These are phyloP conservation scores for Cloeon dipterum DNA, from an alignment of 2,888 invertebrate species.

Conservation along the genomic window DNA sequence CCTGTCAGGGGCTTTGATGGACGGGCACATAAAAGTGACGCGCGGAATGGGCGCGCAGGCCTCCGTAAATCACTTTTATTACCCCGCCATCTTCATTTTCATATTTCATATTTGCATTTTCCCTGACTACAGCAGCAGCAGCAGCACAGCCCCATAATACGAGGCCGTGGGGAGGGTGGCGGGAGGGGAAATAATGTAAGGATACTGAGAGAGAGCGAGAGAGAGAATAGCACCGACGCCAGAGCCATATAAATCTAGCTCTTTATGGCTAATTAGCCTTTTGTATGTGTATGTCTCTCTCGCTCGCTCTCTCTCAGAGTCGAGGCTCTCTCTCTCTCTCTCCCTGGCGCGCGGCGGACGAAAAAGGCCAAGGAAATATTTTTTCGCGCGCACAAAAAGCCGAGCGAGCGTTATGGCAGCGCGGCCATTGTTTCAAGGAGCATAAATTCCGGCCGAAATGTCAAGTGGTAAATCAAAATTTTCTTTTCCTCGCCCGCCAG, in stretches of 20 bases:
- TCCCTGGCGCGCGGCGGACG: no score
- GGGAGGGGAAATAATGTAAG: neutral
- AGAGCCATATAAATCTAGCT: slow-evolving; percentile 1
- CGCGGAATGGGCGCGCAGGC: slow-evolving; percentile 51
- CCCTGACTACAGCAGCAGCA: slow-evolving; percentile 10
- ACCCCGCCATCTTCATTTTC: slow-evolving; percentile 44
- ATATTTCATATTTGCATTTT: slow-evolving; percentile 36
- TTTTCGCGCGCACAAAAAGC: no score
- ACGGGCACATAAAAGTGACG: slow-evolving; percentile 54
- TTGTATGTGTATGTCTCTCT: slow-evolving; percentile 1
- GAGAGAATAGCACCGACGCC: neutral
- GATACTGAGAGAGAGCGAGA: neutral
- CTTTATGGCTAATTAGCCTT: slow-evolving; percentile 1
- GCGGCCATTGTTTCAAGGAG: no score
- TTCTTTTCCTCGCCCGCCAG: no score
- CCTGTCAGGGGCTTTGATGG: slow-evolving; percentile 41
- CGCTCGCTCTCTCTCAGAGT: no score
- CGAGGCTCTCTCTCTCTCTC: no score
- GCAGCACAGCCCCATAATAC: slow-evolving; percentile 3
- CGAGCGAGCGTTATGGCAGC: no score
- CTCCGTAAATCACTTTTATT: slow-evolving; percentile 60
- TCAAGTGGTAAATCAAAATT: no score
- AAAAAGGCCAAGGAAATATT: no score
- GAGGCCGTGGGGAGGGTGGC: no score
- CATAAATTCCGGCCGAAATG: no score